A percentile compares a stretch with the other conserved stretches of the same genome.
phyloP scores from a whole-genome alignment of 2,888 invertebrate genomes.

The Boloria euphrosyne region DNA sequence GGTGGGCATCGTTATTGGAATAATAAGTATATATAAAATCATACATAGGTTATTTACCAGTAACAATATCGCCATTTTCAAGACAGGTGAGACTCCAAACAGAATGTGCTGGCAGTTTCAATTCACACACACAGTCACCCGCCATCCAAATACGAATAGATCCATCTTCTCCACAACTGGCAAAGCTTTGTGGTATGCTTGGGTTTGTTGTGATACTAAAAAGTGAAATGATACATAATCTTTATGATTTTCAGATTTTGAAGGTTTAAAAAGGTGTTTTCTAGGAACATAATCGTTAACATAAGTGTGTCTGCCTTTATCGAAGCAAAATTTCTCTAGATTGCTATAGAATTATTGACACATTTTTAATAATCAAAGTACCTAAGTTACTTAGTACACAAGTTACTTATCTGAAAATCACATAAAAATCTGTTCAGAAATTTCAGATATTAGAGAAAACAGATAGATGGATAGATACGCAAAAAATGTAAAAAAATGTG shows the following conservation, averaged over 20 bases:
- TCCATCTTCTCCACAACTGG: slow-evolving; percentile 94
- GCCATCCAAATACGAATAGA: slow-evolving; percentile 90
- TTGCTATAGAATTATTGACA: too few relatives aligned
- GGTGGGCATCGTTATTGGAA: too few relatives aligned
- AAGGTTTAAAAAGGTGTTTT: neutral
- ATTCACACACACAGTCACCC: slow-evolving; percentile 84
- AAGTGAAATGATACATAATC: slow-evolving; percentile 24
- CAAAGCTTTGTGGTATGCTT: slow-evolving; percentile 82
- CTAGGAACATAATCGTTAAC: too few relatives aligned
- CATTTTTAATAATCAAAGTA: too few relatives aligned
- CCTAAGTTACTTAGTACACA: too few relatives aligned
- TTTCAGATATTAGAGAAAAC: too few relatives aligned
- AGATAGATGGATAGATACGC: too few relatives aligned
- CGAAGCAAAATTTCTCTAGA: too few relatives aligned
- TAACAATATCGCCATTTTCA: slow-evolving; percentile 93
- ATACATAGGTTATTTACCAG: slow-evolving; percentile 77
- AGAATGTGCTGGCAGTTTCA: slow-evolving; percentile 91
- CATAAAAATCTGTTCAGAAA: too few relatives aligned
- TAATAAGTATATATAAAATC: neutral
- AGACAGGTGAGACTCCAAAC: slow-evolving; percentile 93
- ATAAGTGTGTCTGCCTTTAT: too few relatives aligned
- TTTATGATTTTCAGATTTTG: neutral
- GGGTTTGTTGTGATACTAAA: slow-evolving; percentile 82
- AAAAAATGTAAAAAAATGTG: too few relatives aligned
- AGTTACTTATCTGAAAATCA: too few relatives aligned